These are phyloP conservation scores for Apoderus coryli DNA, from an alignment of 2,888 invertebrate species.

Conservation along the genomic window DNA sequence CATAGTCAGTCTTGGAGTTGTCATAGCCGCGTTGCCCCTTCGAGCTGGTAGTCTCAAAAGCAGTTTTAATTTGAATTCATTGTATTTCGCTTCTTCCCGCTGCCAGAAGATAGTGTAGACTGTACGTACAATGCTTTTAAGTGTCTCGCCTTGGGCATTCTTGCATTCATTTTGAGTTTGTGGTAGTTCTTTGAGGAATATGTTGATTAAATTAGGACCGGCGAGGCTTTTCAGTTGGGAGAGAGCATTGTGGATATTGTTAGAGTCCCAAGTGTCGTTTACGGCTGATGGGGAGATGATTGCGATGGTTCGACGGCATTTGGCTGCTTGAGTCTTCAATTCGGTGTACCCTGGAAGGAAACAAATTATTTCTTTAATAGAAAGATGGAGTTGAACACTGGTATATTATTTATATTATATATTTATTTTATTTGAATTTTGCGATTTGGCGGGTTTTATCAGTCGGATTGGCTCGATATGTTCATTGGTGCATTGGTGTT, in stretches of 20 bases:
- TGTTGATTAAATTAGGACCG: constrained; percentile 26
- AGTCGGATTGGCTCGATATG: too few species aligned
- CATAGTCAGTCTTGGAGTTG: constrained; percentile 3
- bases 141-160: constrained; percentile 36
- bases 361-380: too few species aligned
- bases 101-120: constrained; percentile 39
- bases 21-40: constrained; percentile 17
- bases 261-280: constrained; percentile 34
- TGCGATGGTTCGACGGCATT: constrained; percentile 35
- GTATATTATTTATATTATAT: too few species aligned
- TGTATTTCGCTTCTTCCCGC: constrained; percentile 21
- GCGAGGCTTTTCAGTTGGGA: constrained; percentile 32
- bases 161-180: constrained; percentile 25
- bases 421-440: too few species aligned
- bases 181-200: constrained; percentile 34
- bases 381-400: too few species aligned
- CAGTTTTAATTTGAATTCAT: constrained; percentile 49
- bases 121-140: constrained; percentile 34
- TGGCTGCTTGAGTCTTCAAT: constrained; percentile 37
- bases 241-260: constrained; percentile 30
- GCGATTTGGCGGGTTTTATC: too few species aligned
- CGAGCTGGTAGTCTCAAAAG: constrained; percentile 47
- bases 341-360: constrained; percentile 40
- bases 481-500: too few species aligned
- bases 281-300: constrained; percentile 35